Base-by-base conservation (phyloP, 2,888 invertebrate species). In the Pyrocoelia pectoralis region DNA sequence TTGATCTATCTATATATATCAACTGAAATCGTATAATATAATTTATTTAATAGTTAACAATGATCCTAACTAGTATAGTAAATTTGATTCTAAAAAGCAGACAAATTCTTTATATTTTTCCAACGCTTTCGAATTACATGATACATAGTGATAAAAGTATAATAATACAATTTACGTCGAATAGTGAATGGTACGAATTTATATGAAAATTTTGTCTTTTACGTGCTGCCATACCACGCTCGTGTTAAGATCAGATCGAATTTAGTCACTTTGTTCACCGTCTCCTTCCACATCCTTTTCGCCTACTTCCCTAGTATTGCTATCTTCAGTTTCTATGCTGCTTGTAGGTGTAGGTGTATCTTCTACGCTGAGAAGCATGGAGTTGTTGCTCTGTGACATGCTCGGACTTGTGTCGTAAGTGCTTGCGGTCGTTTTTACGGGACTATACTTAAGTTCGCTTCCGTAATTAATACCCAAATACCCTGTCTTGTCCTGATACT, bases 281-380 rank as follows among this genome's bases (percentile, higher is more conserved):
- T 86, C 86, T 40, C 84, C 85, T 72, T 86, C 86, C 24, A 83
- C 84, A 65, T 85, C 86, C 60, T 83, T 81, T 68, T 86, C 86
- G 14, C 83, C 84, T 49, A 85, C 84, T 69, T 85, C 85, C 41
- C 82, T 78, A 33, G 83, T 82, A 65, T 81, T 83, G 57, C 85
- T 85, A 67, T 86, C 86, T 69, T 86, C 86, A 1, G 86, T 85
- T 76, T 85, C 86, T 65, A 85, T 84, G 72, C 85, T 85, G 73
- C 85, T 85, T 1, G 86, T 85, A 3, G 86, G 86, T 1, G 86
- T 86, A 19, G 85, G 82, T 33, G 85, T 85, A 59, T 86, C 86
- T 65, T 81, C 81, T 14, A 80, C 80, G 33, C 77, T 76, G 61
- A 80, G 62, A 68, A 78, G 70, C 49, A 53, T 56, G 17, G 57